Base-by-base conservation (phyloP, 2,888 invertebrate genomes). In the Tineola bisselliella region DNA sequence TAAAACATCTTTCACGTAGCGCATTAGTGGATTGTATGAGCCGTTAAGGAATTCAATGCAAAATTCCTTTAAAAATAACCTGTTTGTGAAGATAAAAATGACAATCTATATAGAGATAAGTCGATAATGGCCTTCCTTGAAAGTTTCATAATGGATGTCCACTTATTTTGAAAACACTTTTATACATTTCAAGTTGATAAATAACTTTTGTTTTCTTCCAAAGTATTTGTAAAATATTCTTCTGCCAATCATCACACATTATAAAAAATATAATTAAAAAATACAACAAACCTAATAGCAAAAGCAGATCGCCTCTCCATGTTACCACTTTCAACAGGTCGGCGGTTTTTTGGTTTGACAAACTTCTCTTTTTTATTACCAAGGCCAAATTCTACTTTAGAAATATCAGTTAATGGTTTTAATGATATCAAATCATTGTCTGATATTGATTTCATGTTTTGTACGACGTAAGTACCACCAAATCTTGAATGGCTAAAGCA, bases 21-120 rank as follows among this genome's bases (percentile, higher is more conserved):
- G 90, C 94, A 99, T 98, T 61, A 99, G 86, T 17, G 93, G 91
- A 79, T 99, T 99, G 87, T 98, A 99, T 61, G 95, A 93, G 59
- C 94, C 95, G 73, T 94, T 94, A 64, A 99, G 81, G 75, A 99
- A 95, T 82, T 97, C 95, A 64, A 94, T 91, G 80, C 97, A 98
- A 83, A 98, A 98, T 72, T 97, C 96, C 81, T 96, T 96, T 63
- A 97, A 88, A 78, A 97, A 94, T 66, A 97, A 88, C 67, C 98
- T 90, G 71, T n/a, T 25, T 25, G n/a, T 6, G 6, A 25, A 25
- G 25, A 25, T 4, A 25, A 25, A 25, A 25, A 4, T 4, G 6
- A 4, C 6, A 25, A 25, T 4, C 2, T 25, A 4, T n/a, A n/a
- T n/a, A n/a, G n/a, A n/a, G n/a, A n/a, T n/a, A n/a, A n/a, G n/a